Evolutionary conservation across 2,113 vertebrate species (phyloP).

Genomic region (Sus scrofa): T2T-Sscrofa CM000813.6:153153001-153153500

Average conservation of each 20-base stretch:
- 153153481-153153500: slow-evolving; percentile 22
- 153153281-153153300: not conserved
- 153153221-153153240: slow-evolving; percentile 4
- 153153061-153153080: not conserved
- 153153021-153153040: slow-evolving; percentile 45
- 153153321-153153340: not conserved
- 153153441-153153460: not conserved
- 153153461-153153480: not conserved
- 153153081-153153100: not conserved
- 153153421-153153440: not conserved
- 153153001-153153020: not conserved
- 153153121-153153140: not conserved
- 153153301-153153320: not conserved
- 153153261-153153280: not conserved
- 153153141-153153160: not conserved
- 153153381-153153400: not conserved
- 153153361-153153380: not conserved
- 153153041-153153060: not conserved
- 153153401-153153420: not conserved
- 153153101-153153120: not conserved
- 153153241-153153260: not conserved
- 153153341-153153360: not conserved
- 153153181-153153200: not conserved
- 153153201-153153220: not conserved
- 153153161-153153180: not conserved